Evolutionary conservation across 2,113 vertebrate genomes (phyloP), one percentile per base, ranked within the genome.

Genomic region (Phrynosoma platyrhinos): DNA sequence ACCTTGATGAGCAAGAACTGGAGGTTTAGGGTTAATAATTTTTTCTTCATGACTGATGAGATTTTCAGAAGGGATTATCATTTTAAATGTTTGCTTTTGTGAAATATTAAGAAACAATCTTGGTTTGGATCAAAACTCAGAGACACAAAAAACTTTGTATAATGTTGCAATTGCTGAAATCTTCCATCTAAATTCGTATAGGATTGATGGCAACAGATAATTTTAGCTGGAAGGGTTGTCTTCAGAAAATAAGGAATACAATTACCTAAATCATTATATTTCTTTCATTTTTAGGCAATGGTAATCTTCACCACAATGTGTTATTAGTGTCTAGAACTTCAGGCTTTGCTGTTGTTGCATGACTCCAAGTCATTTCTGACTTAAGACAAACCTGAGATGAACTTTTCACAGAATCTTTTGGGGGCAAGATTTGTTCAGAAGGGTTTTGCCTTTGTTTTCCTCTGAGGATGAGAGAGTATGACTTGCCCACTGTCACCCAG

Each of bases 81-180:
- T 76, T 76, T 68, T 18, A 53, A 2, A 25, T 62, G 32, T 69
- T 36, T 53, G 1, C 18, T 16, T 52, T 68, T 71, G 36, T 10
- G 23, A 78, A 52, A 69, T 78, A 10, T 69, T 79, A 58, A 52
- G 10, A 53, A 84, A 91, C 64, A 83, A 68, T 21, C 84, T 85
- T 90, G 30, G 10, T 21, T 72, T 86, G 53, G 85, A 30, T 27
- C 40, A 79, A 72, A 78, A 52, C 0, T 47, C 20, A 27, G 42
- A 0, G 12, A 82, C 20, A 53, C 64, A 18, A 79, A 69, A 79
- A 53, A 52, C 40, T 69, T 1, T 7, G 2, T 0, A 0, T 82
- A 69, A 36, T 55, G 18, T 69, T 30, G 42, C 5, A 80, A 7
- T 32, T 90, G 58, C 14, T 82, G 9, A 52, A 47, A 69, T 42